Conservation (phyloP, 2,113 vertebrate species). For the Lates calcarifer region DNA sequence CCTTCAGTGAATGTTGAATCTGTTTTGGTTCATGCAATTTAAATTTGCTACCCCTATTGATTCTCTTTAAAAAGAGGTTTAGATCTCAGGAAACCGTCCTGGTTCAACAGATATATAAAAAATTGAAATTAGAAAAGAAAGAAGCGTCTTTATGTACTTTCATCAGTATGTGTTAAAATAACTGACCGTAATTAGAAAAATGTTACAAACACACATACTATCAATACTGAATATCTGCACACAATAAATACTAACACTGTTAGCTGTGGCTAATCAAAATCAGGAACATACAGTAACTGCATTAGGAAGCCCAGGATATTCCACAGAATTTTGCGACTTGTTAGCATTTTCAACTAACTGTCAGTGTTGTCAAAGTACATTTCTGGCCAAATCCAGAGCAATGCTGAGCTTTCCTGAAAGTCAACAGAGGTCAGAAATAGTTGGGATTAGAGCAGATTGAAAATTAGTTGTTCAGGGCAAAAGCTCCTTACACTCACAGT, state of each 20-base stretch:
- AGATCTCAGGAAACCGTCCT: too few species aligned
- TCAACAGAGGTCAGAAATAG: neutral
- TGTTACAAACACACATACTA: too few species aligned
- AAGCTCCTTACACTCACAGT: constrained; percentile 2
- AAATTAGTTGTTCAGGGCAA: constrained; percentile 6
- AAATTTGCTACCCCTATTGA: neutral
- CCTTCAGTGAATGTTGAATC: neutral
- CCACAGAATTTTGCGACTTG: neutral
- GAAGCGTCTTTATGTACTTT: too few species aligned
- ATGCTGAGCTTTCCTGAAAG: constrained; percentile 5
- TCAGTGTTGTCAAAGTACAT: neutral
- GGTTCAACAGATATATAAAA: too few species aligned
- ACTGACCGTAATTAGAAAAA: too few species aligned
- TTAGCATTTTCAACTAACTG: neutral
- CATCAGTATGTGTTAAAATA: too few species aligned
- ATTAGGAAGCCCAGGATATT: neutral
- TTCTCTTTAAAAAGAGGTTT: neutral
- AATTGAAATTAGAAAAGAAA: too few species aligned
- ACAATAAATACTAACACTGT: neutral
- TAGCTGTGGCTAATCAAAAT: neutral
- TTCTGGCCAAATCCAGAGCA: neutral
- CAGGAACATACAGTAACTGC: neutral
- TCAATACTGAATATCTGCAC: neutral
- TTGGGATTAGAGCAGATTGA: constrained; percentile 30
- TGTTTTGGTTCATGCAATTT: neutral